Conservation (phyloP, 2,888 invertebrate genomes). For the Galerucella nymphaeae region DNA sequence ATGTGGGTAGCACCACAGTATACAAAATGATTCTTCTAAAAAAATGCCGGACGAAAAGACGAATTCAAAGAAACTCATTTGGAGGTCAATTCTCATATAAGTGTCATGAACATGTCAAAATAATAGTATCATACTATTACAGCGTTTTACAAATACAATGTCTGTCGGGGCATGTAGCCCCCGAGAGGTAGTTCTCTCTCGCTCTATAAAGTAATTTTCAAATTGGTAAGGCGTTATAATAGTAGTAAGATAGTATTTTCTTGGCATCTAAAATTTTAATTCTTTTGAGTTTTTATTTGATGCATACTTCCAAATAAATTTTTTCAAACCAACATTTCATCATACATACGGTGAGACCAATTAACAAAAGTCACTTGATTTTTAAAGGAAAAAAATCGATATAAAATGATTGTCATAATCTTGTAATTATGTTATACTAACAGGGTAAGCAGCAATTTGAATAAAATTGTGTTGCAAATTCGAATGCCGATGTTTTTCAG, state of each 20-base stretch:
- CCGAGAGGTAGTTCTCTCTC: too few relatives aligned
- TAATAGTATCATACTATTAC: too few relatives aligned
- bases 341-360: not conserved
- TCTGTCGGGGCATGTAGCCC: too few relatives aligned
- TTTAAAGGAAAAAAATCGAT: not conserved
- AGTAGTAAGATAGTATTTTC: too few relatives aligned
- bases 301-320: not conserved
- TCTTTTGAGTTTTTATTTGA: not conserved
- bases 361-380: not conserved
- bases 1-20: slow-evolving; percentile 58
- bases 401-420: not conserved
- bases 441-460: too few relatives aligned
- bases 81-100: too few relatives aligned
- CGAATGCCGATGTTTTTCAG: too few relatives aligned
- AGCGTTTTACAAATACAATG: too few relatives aligned
- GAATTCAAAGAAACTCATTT: not conserved
- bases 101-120: too few relatives aligned
- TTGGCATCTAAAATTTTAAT: not conserved
- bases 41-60: not conserved
- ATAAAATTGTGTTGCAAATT: too few relatives aligned
- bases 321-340: not conserved
- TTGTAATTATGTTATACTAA: not conserved
- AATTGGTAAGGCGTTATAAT: too few relatives aligned
- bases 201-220: too few relatives aligned
- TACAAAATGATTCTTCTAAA: slow-evolving; percentile 23